A percentile compares a stretch with the other conserved stretches of the same genome.
Conservation (phyloP, 2,113 vertebrate genomes). For the Cebus imitator region DNA sequence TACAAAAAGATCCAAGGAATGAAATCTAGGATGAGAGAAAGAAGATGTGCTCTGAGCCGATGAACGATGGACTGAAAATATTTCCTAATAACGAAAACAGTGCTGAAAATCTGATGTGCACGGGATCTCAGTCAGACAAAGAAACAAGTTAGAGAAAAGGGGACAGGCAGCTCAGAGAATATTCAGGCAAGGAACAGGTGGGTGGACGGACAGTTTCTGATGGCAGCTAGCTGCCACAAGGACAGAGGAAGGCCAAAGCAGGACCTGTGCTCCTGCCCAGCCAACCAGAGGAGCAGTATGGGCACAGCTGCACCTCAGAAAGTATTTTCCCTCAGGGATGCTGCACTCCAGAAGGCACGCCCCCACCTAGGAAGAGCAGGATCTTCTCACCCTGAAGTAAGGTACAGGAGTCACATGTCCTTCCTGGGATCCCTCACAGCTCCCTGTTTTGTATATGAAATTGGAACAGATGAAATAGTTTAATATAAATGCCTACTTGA, state of each 20-base stretch:
- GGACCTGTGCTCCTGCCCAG: not conserved
- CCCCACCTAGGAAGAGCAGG: not conserved
- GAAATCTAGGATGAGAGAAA: not conserved
- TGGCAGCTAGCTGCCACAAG: rapidly evolving
- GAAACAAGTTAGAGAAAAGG: no score
- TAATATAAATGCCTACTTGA: not conserved
- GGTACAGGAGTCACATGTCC: not conserved
- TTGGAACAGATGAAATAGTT: not conserved
- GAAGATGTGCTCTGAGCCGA: not conserved
- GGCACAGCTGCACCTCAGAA: not conserved
- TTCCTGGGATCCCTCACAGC: not conserved
- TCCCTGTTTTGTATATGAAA: not conserved
- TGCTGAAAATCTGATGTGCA: not conserved
- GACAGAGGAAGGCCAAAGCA: not conserved
- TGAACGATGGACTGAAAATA: not conserved
- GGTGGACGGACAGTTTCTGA: rapidly evolving
- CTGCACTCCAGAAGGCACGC: not conserved
- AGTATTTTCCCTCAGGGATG: rapidly evolving
- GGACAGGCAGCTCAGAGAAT: rapidly evolving
- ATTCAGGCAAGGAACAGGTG: not conserved
- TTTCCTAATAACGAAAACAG: not conserved
- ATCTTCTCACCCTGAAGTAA: no score
- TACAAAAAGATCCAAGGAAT: not conserved
- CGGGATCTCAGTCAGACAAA: no score
- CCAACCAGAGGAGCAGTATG: not conserved